Base-by-base conservation (phyloP, 2,888 invertebrate species). In the Cantharis flavilabris region DNA sequence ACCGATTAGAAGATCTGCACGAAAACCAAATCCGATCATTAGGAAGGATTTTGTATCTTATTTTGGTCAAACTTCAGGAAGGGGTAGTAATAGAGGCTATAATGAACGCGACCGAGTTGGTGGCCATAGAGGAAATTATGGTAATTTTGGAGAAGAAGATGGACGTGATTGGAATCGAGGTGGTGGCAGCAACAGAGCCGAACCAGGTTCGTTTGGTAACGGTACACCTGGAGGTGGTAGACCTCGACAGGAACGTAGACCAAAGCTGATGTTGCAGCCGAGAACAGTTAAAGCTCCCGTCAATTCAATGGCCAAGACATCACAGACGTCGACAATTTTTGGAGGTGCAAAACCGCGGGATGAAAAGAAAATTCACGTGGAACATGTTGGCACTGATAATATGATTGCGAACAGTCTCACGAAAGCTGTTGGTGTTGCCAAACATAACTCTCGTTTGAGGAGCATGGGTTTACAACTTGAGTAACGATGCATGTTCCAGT, bases 261-360 rank as follows among this genome's bases (percentile, higher is more conserved):
- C 97, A 81, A 94, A 93, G 88, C 90, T 98, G 87, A 93, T 94
- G 86, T 90, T 98, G 83, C 89, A 93, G 88, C 97, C 97, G 80
- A 92, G 98, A 82, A 95, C 97, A 69, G 94, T 97, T 82, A 93
- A 92, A 86, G 96, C 93, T 85, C 97, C 98, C 71, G 93, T 97
- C 76, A 97, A 97, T 90, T 92, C 95, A 79, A 88, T 96, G 83
- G 97, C 97, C 73, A 93, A 95, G 83, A 95, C 96, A 81, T 93
- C 95, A 87, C 96, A 96, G 90, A 92, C 95, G 83, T 94, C 95
- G 82, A 94, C 95, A 83, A 98, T 98, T 88, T 98, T 98, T 90
- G 98, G 98, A 77, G 96, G 95, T 84, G 98, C 98, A 81, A 94
- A 94, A 89, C 98, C 98, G 77, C 92, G 98, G 84, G 97, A 98